Evolutionary conservation across 2,888 invertebrate genomes (phyloP).

Genomic region (Metalampra italica): DNA sequence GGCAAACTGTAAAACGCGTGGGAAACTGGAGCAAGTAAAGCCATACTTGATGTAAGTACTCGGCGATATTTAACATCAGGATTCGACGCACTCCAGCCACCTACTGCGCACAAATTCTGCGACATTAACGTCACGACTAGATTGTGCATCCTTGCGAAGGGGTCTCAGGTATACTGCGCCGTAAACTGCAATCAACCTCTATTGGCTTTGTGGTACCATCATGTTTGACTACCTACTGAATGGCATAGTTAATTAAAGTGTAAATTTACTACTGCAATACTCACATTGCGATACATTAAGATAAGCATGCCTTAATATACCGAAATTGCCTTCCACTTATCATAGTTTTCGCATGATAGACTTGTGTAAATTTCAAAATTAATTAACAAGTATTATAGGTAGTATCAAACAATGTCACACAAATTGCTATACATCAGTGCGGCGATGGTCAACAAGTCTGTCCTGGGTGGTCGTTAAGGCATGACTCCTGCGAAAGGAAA

Average conservation of each 20-base stretch:
- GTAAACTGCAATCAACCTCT: conserved; percentile 12
- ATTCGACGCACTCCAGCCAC: conserved; percentile 55
- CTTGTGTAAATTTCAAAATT: too few relatives aligned
- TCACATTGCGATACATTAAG: neutral
- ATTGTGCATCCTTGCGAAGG: conserved; percentile 62
- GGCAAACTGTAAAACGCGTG: conserved; percentile 34
- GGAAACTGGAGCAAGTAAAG: conserved; percentile 52
- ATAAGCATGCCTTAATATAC: neutral
- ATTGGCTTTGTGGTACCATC: conserved; percentile 31
- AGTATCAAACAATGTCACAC: too few relatives aligned
- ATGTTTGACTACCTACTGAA: conserved; percentile 17
- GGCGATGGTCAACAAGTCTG: too few relatives aligned
- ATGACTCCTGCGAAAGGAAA: too few relatives aligned
- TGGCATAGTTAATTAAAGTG: conserved; percentile 34
- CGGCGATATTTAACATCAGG: conserved; percentile 60
- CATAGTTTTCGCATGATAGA: too few relatives aligned
- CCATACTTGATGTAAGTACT: conserved; percentile 33
- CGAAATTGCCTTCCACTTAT: too few relatives aligned
- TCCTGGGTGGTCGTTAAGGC: too few relatives aligned
- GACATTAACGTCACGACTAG: conserved; percentile 60
- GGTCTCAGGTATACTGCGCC: neutral
- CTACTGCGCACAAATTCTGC: conserved; percentile 42
- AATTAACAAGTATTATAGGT: too few relatives aligned
- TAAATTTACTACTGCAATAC: conserved; percentile 28
- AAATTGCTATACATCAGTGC: too few relatives aligned